Evolutionary conservation across 2,888 invertebrate species (phyloP), one percentile per base, ranked within the genome.

Genomic region (Xestia c-nigrum): DNA sequence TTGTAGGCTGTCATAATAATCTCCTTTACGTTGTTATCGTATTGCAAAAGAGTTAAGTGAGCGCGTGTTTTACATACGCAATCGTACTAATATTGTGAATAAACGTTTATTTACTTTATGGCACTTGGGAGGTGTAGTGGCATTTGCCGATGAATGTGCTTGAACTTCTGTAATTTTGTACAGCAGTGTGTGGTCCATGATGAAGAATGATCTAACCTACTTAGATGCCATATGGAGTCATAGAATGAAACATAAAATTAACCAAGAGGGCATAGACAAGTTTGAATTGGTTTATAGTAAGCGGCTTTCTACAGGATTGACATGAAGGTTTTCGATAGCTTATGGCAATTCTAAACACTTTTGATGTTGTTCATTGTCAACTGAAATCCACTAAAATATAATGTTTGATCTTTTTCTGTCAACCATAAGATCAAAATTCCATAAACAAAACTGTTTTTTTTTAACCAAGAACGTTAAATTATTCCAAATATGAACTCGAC

Each of bases 1-100:
- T 92, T 91, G 92, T 89, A 85, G 81, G 85, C 88, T 92, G 93
- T 92, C 92, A 91, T 90, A 92, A 91, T 92, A 92, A 91, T 92
- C 90, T 90, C 88, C 89, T 91, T 91, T 90, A 88, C 84, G 87
- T 88, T 88, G 88, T 88, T 86, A 86, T 88, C 89, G 88, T 90
- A 88, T 89, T 89, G 89, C 87, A 87, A 86, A 86, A 87, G 85
- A 88, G 89, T 87, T 75, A 70, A 83, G 76, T 80, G 80, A 64
- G 83, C 77, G 84, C 87, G 90, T 91, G 91, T 91, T 91, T 90
- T 89, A 90, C 88, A 85, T 84, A 84, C 84, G 81, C 81, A 83
- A 86, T 81, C 72, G 67, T 76, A 77, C 79, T 85, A 85, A 85
- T 84, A 81, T 85, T 80, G 75, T 73, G 76, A 76, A 80, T 86